Conservation (phyloP, 1,140 invertebrate genomes). For the Pentalonia nigronervosa region DNA sequence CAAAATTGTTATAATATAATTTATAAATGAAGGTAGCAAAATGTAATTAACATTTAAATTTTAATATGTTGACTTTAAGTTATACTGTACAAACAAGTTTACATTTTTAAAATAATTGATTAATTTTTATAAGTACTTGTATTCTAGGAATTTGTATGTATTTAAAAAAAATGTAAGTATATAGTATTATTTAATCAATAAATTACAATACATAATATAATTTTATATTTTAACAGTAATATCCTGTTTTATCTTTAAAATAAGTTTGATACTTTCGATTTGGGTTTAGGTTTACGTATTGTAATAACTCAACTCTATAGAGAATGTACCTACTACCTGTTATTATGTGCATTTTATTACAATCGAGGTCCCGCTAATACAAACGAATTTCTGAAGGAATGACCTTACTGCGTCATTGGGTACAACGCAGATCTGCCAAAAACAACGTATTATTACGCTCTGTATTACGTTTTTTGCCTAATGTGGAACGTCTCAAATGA, state of each 20-base stretch:
- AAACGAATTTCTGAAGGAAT: slow-evolving; percentile 25
- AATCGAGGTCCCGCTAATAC: slow-evolving; percentile 25
- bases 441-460: slow-evolving; percentile 19
- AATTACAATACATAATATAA: background rate
- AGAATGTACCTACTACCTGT: slow-evolving; percentile 15
- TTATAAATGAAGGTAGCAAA: background rate
- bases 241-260: background rate
- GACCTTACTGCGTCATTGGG: slow-evolving; percentile 39
- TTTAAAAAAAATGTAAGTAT: background rate
- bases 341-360: background rate
- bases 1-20: background rate
- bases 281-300: background rate
- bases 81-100: background rate
- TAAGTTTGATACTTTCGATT: background rate
- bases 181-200: background rate
- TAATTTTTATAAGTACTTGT: background rate
- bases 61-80: background rate
- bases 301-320: background rate
- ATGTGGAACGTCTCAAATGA: slow-evolving; percentile 5
- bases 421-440: slow-evolving; percentile 22
- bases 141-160: background rate
- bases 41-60: background rate
- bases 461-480: background rate
- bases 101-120: background rate
- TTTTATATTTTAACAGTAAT: background rate